A percentile compares a stretch with the other conserved stretches of the same genome.
phyloP scores from a whole-genome alignment of 2,797 vertebrate species.

The Galago senegalensis region DNA sequence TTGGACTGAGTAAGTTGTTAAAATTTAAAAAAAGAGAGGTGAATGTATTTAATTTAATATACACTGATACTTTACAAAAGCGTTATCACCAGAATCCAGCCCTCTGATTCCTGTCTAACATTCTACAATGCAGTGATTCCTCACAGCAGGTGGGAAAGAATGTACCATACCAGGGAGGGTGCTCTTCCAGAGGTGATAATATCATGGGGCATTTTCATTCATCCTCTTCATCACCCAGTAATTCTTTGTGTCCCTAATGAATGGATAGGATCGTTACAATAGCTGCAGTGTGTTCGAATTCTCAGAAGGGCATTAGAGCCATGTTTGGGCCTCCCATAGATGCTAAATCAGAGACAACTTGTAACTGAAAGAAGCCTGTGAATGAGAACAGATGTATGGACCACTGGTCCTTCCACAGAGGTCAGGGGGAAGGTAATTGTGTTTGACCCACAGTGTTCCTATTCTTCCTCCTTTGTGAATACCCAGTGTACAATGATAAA shows the following conservation, averaged over 20 bases:
- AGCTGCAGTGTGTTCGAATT: not conserved
- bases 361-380: not conserved
- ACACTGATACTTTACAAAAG: not conserved
- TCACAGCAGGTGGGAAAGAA: not conserved
- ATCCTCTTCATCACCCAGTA: not conserved
- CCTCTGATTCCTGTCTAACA: not conserved
- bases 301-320: not conserved
- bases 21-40: no score
- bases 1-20: no score
- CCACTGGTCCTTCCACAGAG: not conserved
- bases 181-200: no score
- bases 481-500: not conserved
- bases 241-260: not conserved
- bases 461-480: not conserved
- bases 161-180: not conserved
- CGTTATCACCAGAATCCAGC: not conserved
- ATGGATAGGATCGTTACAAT: not conserved
- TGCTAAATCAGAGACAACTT: not conserved
- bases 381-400: not conserved
- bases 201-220: not conserved
- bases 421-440: not conserved
- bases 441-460: not conserved
- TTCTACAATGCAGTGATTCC: no score
- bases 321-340: not conserved
- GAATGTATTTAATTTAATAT: not conserved